Base-by-base conservation (phyloP, 2,888 invertebrate species). In the Nephrotoma guestfalica region DNA sequence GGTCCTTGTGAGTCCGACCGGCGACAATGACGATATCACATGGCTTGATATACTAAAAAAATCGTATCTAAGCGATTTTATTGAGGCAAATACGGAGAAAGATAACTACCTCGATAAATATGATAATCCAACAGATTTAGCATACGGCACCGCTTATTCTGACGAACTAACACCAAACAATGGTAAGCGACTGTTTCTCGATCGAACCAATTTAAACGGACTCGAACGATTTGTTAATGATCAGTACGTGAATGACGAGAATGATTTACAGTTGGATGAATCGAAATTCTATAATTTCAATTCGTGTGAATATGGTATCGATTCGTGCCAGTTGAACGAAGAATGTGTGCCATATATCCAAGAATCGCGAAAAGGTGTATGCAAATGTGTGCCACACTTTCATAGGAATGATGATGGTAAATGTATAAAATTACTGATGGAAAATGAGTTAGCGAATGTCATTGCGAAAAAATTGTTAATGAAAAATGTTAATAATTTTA, bases 1-100 rank as follows among this genome's bases (percentile, higher is more conserved):
- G 96, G 95, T 96, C 83, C 91, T 96, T 51, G 96, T 97, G 0
- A 94, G 94, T 90, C 96, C 96, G 4, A 93, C 95, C 40, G 91
- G 93, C 13, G 93, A 93, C 90, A 94, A 92, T 92, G 89, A 88
- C 4, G 88, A 88, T 18, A 4, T 88, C 9, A 89, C 89, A 0
- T 91, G 91, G 91, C 86, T 89, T 41, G 90, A 90, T 87, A 88
- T 91, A 4, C 86, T 91, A 88, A 87, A 91, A 89, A 87, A 87
- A 41, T 51, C 51, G 6, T 41, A 51, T 41, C n/a, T 41, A 0
- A 41, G 51, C 9, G 86, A 89, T 15, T 83, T 87, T 43, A 87
- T 86, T 6, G 43, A 45, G 13, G 13, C n/a, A 0, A n/a, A 47
- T 86, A 86, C 43, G 83, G 86, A 42, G 15, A 47, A 13, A 86